Conservation (phyloP, 2,113 vertebrate species). For the Tupaia chinensis region DNA sequence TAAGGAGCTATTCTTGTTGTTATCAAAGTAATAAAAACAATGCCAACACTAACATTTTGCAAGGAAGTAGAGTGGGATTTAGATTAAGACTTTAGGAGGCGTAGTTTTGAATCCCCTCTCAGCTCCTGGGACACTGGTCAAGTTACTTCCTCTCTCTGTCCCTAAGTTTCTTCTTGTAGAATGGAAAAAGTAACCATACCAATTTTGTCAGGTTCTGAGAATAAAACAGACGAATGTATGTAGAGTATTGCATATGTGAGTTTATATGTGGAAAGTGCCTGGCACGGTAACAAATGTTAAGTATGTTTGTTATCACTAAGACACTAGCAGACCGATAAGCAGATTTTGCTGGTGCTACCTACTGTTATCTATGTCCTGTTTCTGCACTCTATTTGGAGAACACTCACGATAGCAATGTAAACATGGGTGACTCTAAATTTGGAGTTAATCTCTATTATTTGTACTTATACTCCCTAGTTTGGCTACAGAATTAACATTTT, state of each 20-base stretch:
- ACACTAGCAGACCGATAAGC: background rate
- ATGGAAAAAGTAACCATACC: background rate
- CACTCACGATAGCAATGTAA: background rate
- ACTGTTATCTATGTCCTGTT: background rate
- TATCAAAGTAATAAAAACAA: conserved; percentile 11
- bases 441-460: background rate
- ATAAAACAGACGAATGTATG: background rate
- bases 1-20: conserved; percentile 35
- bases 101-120: background rate
- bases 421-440: background rate
- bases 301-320: background rate
- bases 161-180: conserved; percentile 14
- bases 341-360: background rate
- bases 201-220: background rate
- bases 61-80: too few species aligned
- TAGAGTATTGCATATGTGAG: background rate
- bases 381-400: background rate
- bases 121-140: background rate
- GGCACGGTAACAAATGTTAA: background rate
- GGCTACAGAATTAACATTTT: background rate
- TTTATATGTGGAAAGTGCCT: background rate
- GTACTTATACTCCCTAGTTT: background rate
- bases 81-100: background rate
- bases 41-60: background rate
- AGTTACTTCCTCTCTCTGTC: background rate